Conservation (phyloP, 2,888 invertebrate genomes). For the Germaria angustata region DNA sequence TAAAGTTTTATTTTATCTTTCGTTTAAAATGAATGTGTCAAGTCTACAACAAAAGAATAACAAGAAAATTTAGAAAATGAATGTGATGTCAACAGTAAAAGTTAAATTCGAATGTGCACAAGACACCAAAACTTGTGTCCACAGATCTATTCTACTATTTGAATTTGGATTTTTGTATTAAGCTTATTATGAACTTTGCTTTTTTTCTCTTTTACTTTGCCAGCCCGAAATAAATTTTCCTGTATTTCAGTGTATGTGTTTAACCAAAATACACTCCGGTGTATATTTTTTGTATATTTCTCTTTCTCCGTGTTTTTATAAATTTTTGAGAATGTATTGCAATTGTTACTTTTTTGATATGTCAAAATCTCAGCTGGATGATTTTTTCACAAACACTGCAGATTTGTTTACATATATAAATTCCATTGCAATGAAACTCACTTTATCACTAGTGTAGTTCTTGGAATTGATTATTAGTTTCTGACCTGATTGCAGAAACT, state of each 20-base stretch:
- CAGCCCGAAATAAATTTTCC: background rate
- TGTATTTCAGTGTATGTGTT: background rate
- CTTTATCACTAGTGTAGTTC: too few relatives aligned
- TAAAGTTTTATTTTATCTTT: background rate
- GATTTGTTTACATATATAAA: too few relatives aligned
- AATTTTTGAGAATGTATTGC: background rate
- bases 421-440: too few relatives aligned
- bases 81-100: background rate
- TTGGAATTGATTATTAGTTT: too few relatives aligned
- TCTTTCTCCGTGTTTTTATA: background rate
- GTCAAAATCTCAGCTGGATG: too few relatives aligned
- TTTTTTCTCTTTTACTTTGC: background rate
- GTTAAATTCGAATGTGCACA: background rate
- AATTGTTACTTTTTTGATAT: background rate
- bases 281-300: background rate
- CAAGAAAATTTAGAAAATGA: background rate
- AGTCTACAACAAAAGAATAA: slow-evolving; percentile 1
- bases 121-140: too few relatives aligned
- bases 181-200: background rate
- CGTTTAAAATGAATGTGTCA: slow-evolving; percentile 20
- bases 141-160: too few relatives aligned
- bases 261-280: background rate
- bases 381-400: too few relatives aligned
- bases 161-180: background rate
- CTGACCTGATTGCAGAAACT: too few relatives aligned